Conservation (phyloP, 2,797 vertebrate genomes). For the Echiichthys vipera region DNA sequence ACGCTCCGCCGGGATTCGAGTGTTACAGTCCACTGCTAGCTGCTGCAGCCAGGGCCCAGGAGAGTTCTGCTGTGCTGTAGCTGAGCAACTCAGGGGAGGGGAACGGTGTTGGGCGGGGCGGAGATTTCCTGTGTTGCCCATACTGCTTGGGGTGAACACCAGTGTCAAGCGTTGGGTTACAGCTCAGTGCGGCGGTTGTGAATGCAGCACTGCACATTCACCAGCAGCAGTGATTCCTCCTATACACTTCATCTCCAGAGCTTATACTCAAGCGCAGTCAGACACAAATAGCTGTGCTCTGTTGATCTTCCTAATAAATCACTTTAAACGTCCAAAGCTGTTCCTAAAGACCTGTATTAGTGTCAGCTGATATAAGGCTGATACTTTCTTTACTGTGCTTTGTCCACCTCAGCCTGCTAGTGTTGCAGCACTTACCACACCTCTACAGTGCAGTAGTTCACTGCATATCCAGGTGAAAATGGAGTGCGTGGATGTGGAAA, state of each 20-base stretch:
- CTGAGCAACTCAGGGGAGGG: constrained; percentile 49
- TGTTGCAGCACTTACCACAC: background rate
- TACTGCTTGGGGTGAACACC: constrained; percentile 70
- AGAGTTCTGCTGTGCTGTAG: constrained; percentile 58
- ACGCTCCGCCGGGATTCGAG: constrained; percentile 56
- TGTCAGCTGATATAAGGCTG: background rate
- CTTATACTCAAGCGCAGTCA: background rate
- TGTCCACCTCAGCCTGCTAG: background rate
- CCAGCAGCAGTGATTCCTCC: constrained; percentile 30
- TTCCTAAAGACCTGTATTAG: background rate
- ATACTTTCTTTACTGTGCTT: background rate
- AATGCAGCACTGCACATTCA: constrained; percentile 31
- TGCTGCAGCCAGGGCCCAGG: constrained; percentile 49
- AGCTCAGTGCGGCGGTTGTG: constrained; percentile 51
- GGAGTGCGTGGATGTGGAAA: background rate
- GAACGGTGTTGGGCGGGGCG: background rate
- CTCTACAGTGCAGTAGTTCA: background rate
- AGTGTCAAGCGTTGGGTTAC: constrained; percentile 79
- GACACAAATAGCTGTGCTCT: background rate
- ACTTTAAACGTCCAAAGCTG: background rate
- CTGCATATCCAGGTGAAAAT: background rate
- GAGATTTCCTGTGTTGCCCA: constrained; percentile 76
- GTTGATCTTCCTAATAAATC: background rate
- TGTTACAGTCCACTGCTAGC: constrained; percentile 60
- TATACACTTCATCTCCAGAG: background rate